Conservation (phyloP, 2,113 vertebrate species). For the Sterrhoptilus dennistouni region DNA sequence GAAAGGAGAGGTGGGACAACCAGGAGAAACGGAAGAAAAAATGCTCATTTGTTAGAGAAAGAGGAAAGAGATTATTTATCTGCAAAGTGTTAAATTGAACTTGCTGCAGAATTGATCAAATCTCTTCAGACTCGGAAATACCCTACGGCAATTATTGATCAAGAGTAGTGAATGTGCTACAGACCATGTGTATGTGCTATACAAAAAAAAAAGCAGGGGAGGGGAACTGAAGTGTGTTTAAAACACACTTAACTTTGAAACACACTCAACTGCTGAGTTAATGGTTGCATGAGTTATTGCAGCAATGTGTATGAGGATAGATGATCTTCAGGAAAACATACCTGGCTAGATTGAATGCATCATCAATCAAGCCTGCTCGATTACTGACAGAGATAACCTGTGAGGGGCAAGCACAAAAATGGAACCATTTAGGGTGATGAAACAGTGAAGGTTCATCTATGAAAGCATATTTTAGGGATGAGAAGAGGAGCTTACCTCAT, state of each 20-base stretch:
- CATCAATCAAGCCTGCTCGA: constrained; percentile 93
- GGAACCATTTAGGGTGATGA: constrained; percentile 58
- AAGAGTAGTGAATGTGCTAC: constrained; percentile 11
- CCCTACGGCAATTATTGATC: constrained; percentile 56
- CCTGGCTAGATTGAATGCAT: constrained; percentile 97
- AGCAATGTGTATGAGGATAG: constrained; percentile 30
- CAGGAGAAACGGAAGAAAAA: neutral
- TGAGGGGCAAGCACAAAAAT: constrained; percentile 51
- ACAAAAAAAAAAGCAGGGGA: neutral
- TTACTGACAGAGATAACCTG: constrained; percentile 96
- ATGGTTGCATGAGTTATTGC: neutral
- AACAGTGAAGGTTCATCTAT: neutral
- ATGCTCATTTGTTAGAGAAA: constrained; percentile 46
- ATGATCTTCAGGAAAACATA: constrained; percentile 74
- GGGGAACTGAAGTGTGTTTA: neutral
- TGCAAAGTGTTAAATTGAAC: constrained; percentile 60
- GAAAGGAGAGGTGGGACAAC: neutral
- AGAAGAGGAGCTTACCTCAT: constrained; percentile 77
- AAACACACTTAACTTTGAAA: constrained; percentile 35
- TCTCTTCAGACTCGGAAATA: constrained; percentile 60
- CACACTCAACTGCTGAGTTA: neutral
- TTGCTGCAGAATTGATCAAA: constrained; percentile 69
- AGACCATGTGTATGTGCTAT: neutral
- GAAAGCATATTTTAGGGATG: constrained; percentile 26
- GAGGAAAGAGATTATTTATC: constrained; percentile 62